phyloP scores from a whole-genome alignment of 2,113 vertebrate species.

The Ceyx margarethae region DNA sequence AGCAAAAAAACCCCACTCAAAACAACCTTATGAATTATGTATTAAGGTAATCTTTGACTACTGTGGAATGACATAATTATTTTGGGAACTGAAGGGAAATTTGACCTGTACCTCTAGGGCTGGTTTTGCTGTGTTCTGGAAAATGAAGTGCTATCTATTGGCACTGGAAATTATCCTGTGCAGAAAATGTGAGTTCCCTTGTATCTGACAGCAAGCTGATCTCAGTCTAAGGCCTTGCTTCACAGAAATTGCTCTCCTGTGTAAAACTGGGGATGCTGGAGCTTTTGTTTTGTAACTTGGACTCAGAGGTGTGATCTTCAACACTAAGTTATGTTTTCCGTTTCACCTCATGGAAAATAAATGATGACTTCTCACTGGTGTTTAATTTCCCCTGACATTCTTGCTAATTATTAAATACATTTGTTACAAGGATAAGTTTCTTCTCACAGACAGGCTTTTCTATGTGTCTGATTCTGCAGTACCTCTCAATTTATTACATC shows the following conservation, averaged over 20 bases:
- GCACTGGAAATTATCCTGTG: background rate
- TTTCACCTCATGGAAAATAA: background rate
- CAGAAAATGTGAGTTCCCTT: background rate
- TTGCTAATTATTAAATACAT: slow-evolving; percentile 23
- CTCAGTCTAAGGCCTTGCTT: slow-evolving; percentile 3
- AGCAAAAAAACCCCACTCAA: background rate
- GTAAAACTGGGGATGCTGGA: background rate
- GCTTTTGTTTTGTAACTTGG: background rate
- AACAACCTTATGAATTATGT: background rate
- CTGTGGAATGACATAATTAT: background rate
- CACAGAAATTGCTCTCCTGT: background rate
- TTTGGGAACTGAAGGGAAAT: slow-evolving; percentile 21
- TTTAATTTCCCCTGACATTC: background rate
- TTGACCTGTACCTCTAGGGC: background rate
- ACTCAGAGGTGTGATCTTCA: background rate
- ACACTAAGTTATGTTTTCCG: background rate
- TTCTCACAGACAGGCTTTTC: background rate
- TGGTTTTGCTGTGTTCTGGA: background rate
- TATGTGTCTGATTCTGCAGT: background rate
- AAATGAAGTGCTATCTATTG: background rate
- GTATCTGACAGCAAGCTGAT: slow-evolving; percentile 2
- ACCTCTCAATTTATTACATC: background rate
- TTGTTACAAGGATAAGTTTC: background rate
- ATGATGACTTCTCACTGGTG: background rate
- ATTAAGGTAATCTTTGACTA: background rate